phyloP scores from a whole-genome alignment of 2,113 vertebrate species.

The Martes martes region DNA sequence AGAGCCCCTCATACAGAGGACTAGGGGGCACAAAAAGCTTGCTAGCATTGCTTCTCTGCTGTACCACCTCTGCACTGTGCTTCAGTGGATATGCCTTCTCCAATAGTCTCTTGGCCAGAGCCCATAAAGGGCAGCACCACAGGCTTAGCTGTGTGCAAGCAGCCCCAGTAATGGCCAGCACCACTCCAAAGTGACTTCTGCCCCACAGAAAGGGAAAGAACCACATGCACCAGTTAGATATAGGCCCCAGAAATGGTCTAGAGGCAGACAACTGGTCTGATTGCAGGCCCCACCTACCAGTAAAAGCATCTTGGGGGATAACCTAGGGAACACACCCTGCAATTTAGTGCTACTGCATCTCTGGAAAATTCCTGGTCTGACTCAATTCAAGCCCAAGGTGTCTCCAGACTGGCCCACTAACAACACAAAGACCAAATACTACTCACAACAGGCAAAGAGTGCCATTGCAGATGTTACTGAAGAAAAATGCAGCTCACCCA shows the following conservation, averaged over 20 bases:
- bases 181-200: neutral
- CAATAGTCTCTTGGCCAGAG: neutral
- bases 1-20: neutral
- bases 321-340: neutral
- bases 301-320: neutral
- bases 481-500: neutral
- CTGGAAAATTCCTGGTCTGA: neutral
- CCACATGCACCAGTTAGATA: neutral
- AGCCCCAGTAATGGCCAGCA: neutral
- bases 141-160: neutral
- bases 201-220: neutral
- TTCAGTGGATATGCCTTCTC: neutral
- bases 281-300: neutral
- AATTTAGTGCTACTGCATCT: neutral
- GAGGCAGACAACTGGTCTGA: neutral
- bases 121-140: neutral
- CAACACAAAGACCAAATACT: neutral
- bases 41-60: neutral
- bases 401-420: neutral
- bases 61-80: neutral
- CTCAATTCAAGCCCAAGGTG: neutral
- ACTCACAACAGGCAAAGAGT: neutral
- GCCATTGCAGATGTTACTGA: neutral
- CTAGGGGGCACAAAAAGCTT: neutral
- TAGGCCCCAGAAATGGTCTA: neutral